These are phyloP conservation scores for Spialia ferax DNA, from an alignment of 2,888 invertebrate genomes.

Conservation along the genomic window DNA sequence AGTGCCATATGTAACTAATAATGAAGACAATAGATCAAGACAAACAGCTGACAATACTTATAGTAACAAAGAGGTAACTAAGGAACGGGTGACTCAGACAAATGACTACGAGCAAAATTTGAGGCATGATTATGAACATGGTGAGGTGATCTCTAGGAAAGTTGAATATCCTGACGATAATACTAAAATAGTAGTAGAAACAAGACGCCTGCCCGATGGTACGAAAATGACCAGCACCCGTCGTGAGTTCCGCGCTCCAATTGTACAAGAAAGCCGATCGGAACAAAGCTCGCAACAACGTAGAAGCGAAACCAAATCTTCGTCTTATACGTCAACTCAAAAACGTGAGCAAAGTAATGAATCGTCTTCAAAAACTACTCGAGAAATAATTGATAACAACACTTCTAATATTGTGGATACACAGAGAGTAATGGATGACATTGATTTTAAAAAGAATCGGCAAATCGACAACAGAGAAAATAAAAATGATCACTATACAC, in stretches of 20 bases:
- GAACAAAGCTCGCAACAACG: conserved; percentile 66
- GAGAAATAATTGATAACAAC: conserved; percentile 56
- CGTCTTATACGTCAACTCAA: conserved; percentile 58
- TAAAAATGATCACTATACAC: conserved; percentile 42
- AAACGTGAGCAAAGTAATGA: conserved; percentile 62
- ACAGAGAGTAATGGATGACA: conserved; percentile 69
- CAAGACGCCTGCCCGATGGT: conserved; percentile 89
- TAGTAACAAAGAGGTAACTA: conserved; percentile 59
- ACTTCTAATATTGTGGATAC: conserved; percentile 67
- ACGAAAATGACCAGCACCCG: conserved; percentile 89
- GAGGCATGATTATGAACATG: conserved; percentile 61
- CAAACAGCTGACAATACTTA: conserved; percentile 57
- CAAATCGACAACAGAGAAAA: conserved; percentile 36
- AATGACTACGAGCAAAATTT: conserved; percentile 59
- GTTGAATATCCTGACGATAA: conserved; percentile 89
- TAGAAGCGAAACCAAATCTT: conserved; percentile 63
- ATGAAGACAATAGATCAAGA: conserved; percentile 60
- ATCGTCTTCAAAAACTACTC: conserved; percentile 59
- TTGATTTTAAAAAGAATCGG: conserved; percentile 55
- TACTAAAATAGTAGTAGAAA: conserved; percentile 89
- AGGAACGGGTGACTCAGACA: conserved; percentile 54
- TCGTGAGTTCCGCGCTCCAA: conserved; percentile 86
- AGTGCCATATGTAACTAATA: conserved; percentile 66
- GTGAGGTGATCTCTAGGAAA: conserved; percentile 85
- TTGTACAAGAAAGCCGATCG: conserved; percentile 64